These are phyloP conservation scores for Meloe dianella DNA, from an alignment of 2,888 invertebrate genomes.

Conservation along the genomic window DNA sequence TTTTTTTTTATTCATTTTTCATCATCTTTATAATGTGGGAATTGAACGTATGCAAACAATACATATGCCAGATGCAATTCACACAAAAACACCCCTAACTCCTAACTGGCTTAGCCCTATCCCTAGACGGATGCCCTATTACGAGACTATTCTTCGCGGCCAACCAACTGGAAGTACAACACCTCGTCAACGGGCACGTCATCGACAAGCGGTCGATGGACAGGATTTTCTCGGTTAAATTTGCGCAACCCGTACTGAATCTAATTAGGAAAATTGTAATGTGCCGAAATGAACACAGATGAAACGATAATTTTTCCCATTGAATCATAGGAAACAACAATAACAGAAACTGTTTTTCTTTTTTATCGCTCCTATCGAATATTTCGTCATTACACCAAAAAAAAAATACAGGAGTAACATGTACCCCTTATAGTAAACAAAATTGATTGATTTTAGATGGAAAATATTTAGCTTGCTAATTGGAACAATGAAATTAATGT, in stretches of 20 bases:
- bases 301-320: neutral
- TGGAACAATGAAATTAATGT: slow-evolving; percentile 57
- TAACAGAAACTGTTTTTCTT: no score
- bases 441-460: slow-evolving; percentile 27
- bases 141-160: slow-evolving; percentile 54
- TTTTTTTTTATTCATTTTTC: neutral
- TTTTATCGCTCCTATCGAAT: no score
- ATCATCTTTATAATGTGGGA: slow-evolving; percentile 48
- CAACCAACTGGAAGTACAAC: slow-evolving; percentile 60
- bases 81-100: slow-evolving; percentile 41
- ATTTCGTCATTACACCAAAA: no score
- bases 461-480: slow-evolving; percentile 40
- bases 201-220: slow-evolving; percentile 45
- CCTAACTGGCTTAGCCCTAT: slow-evolving; percentile 34
- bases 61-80: slow-evolving; percentile 56
- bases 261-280: slow-evolving; percentile 4
- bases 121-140: slow-evolving; percentile 33
- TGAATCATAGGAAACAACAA: neutral
- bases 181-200: slow-evolving; percentile 56
- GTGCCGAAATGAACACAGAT: neutral
- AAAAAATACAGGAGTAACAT: neutral
- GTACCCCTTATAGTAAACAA: neutral
- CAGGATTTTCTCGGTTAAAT: slow-evolving; percentile 18
- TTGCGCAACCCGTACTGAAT: slow-evolving; percentile 14
- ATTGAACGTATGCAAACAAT: slow-evolving; percentile 55